Evolutionary conservation across 2,888 invertebrate species (phyloP).

Genomic region (Laspeyria flexula): DNA sequence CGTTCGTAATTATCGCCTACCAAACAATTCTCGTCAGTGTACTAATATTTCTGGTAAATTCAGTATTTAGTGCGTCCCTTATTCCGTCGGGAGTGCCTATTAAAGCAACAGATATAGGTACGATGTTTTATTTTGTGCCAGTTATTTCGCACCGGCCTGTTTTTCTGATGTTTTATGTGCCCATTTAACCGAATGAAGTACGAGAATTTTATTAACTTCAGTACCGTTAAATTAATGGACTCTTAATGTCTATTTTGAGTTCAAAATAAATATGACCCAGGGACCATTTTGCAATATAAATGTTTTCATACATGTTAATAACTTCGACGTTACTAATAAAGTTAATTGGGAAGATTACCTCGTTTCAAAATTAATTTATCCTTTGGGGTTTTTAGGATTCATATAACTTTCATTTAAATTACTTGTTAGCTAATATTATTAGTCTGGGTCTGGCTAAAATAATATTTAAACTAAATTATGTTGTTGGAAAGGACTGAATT

Average conservation of each 20-base stretch:
- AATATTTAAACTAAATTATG: too few species aligned
- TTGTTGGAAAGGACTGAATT: too few species aligned
- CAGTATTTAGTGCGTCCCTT: constrained; percentile 36
- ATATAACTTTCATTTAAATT: too few species aligned
- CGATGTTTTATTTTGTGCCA: constrained; percentile 51
- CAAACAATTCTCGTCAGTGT: constrained; percentile 44
- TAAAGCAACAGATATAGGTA: constrained; percentile 54
- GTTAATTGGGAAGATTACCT: background rate
- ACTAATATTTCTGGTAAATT: constrained; percentile 52
- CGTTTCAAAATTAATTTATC: background rate
- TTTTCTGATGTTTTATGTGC: constrained; percentile 52
- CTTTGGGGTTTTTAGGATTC: too few species aligned
- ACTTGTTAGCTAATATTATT: too few species aligned
- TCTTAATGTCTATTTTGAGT: constrained; percentile 41
- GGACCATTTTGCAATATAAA: background rate
- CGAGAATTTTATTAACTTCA: constrained; percentile 45
- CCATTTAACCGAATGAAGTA: constrained; percentile 49
- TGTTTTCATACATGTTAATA: background rate
- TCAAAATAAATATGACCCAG: constrained; percentile 33
- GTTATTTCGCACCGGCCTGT: constrained; percentile 47
- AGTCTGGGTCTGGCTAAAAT: too few species aligned
- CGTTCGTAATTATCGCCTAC: constrained; percentile 46
- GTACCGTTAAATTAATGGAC: constrained; percentile 41
- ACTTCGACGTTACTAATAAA: background rate
- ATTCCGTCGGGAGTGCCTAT: constrained; percentile 36